Percentiles rank a stretch among this genome's conserved stretches.
These are phyloP conservation scores for Promerops cafer DNA, from an alignment of 2,113 vertebrate species.

Conservation along the genomic window DNA sequence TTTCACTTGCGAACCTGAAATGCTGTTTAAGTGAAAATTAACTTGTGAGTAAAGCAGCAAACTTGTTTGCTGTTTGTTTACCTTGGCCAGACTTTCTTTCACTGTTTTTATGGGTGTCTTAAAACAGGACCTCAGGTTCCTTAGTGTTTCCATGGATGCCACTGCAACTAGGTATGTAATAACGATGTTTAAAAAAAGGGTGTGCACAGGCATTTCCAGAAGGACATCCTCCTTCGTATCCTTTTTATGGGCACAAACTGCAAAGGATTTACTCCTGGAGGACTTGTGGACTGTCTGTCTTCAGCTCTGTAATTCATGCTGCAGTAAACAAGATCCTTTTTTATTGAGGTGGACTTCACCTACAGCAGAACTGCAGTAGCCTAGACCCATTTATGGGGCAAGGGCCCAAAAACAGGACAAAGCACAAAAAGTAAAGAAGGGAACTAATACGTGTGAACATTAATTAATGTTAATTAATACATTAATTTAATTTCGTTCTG, in stretches of 20 bases:
- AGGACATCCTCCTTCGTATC: background rate
- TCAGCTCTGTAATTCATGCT: background rate
- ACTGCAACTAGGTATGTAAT: background rate
- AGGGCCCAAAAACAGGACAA: background rate
- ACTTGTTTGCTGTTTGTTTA: background rate
- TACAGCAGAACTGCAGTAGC: background rate
- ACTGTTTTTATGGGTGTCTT: background rate
- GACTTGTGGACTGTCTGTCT: background rate
- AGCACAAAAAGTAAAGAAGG: conserved; percentile 22
- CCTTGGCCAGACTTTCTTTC: background rate
- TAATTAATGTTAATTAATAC: conserved; percentile 64
- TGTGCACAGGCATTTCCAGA: background rate
- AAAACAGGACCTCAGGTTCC: background rate
- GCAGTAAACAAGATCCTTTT: background rate
- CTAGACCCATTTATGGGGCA: background rate
- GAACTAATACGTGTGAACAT: conserved; percentile 51
- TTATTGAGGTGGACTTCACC: background rate
- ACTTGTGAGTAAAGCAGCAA: background rate
- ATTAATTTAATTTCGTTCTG: conserved; percentile 74
- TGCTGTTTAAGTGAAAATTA: background rate
- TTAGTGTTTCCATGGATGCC: background rate
- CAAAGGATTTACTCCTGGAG: background rate
- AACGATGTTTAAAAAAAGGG: background rate
- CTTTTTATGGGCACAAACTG: background rate
- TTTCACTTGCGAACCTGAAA: background rate